Evolutionary conservation across 2,797 vertebrate species (phyloP).

Genomic region (Luscinia luscinia): DNA sequence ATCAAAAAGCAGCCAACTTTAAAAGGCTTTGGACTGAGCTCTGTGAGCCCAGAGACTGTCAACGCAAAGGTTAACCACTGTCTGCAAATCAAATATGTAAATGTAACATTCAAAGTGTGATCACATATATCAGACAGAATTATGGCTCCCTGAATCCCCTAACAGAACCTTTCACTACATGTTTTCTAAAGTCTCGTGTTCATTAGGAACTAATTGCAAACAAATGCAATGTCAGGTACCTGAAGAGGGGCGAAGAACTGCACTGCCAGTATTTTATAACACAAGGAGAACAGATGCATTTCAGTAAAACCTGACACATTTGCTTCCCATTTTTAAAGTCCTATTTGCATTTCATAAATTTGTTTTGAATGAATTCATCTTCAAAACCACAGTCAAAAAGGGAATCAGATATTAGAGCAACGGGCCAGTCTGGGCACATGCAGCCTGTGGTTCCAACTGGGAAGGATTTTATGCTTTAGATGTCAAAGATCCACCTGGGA

Average conservation of each 20-base stretch:
- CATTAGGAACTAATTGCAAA: slow-evolving; percentile 39
- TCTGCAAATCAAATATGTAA: slow-evolving; percentile 68
- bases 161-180: neutral
- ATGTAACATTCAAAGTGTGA: slow-evolving; percentile 68
- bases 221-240: neutral
- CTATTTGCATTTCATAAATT: neutral
- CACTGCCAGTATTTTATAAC: neutral
- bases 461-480: neutral
- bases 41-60: slow-evolving; percentile 38
- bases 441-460: accelerated
- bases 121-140: slow-evolving; percentile 52
- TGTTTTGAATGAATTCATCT: neutral
- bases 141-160: neutral
- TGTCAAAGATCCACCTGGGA: neutral
- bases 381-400: neutral
- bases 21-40: slow-evolving; percentile 19
- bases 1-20: slow-evolving; percentile 1
- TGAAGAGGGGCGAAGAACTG: neutral
- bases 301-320: neutral
- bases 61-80: slow-evolving; percentile 50
- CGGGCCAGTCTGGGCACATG: neutral
- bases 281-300: accelerated
- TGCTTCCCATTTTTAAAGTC: neutral
- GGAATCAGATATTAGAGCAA: neutral
- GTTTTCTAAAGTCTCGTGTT: slow-evolving; percentile 14